Evolutionary conservation across 2,888 invertebrate species (phyloP).

Genomic region (Campoplex nolae): DNA sequence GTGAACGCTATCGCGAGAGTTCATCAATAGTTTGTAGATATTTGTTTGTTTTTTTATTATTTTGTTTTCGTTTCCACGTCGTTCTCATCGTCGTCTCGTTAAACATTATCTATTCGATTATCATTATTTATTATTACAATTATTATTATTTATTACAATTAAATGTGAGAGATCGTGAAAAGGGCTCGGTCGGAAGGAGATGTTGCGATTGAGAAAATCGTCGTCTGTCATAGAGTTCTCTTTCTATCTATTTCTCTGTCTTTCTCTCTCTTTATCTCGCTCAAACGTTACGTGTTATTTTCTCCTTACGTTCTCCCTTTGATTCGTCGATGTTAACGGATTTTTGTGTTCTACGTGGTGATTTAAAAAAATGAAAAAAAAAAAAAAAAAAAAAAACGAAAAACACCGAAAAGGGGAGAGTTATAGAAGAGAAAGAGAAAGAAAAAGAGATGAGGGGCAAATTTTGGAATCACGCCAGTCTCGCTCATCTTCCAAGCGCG

Average conservation of each 20-base stretch:
- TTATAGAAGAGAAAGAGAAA: conserved; percentile 15
- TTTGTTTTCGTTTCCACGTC: conserved; percentile 19
- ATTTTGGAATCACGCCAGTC: conserved; percentile 60
- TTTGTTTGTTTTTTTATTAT: conserved; percentile 32
- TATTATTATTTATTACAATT: conserved; percentile 76
- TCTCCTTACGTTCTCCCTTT: background rate
- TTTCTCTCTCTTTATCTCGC: conserved; percentile 26
- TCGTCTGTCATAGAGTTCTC: conserved; percentile 66
- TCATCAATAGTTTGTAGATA: conserved; percentile 54
- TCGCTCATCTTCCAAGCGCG: conserved; percentile 51
- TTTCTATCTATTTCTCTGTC: conserved; percentile 32
- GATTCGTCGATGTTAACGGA: background rate
- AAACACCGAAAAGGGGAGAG: conserved; percentile 1
- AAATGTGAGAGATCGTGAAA: conserved; percentile 78
- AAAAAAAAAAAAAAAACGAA: background rate
- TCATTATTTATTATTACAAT: conserved; percentile 62
- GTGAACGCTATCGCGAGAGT: conserved; percentile 39
- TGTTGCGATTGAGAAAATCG: conserved; percentile 72
- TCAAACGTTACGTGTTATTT: conserved; percentile 26
- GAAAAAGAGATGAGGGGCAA: background rate
- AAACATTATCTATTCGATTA: conserved; percentile 58
- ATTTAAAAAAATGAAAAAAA: conserved; percentile 10
- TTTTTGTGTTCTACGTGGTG: background rate
- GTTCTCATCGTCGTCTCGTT: conserved; percentile 40
- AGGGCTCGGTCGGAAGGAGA: conserved; percentile 77